Conservation (phyloP, 2,888 invertebrate species). For the Rhagonycha fulva region DNA sequence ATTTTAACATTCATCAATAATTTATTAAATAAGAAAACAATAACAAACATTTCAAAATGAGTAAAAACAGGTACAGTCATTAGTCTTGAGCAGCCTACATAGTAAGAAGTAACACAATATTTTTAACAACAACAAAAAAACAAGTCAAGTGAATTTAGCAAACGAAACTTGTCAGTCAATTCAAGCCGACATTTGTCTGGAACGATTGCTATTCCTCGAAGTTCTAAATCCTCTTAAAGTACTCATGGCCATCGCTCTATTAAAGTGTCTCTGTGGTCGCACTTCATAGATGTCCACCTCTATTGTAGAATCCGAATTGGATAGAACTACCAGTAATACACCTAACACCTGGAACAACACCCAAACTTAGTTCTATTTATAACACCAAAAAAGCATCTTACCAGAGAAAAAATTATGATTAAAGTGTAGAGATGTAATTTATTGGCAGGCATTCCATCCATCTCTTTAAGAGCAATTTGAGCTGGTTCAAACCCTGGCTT, state of each 20-base stretch:
- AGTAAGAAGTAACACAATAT: background rate
- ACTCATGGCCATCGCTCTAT: slow-evolving; percentile 88
- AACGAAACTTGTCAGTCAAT: background rate
- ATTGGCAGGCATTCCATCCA: slow-evolving; percentile 79
- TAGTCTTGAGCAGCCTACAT: slow-evolving; percentile 12
- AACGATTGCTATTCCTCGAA: slow-evolving; percentile 43
- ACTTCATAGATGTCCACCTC: slow-evolving; percentile 60
- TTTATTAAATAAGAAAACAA: slow-evolving; percentile 13
- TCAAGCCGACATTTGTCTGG: slow-evolving; percentile 43
- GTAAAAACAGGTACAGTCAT: slow-evolving; percentile 20
- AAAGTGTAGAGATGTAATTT: slow-evolving; percentile 85
- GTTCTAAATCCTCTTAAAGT: slow-evolving; percentile 66
- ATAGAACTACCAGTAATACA: slow-evolving; percentile 81
- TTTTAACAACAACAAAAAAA: background rate
- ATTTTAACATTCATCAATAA: background rate
- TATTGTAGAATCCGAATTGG: slow-evolving; percentile 65
- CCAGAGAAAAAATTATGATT: slow-evolving; percentile 85
- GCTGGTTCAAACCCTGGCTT: slow-evolving; percentile 87
- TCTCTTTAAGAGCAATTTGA: slow-evolving; percentile 76
- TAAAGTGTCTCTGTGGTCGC: slow-evolving; percentile 82
- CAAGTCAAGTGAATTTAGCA: slow-evolving; percentile 5
- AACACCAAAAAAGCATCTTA: slow-evolving; percentile 56
- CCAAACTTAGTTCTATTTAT: background rate
- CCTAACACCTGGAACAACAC: slow-evolving; percentile 70
- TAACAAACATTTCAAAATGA: slow-evolving; percentile 13